Conservation (phyloP, 1,140 invertebrate genomes). For the Piezodorus guildinii region DNA sequence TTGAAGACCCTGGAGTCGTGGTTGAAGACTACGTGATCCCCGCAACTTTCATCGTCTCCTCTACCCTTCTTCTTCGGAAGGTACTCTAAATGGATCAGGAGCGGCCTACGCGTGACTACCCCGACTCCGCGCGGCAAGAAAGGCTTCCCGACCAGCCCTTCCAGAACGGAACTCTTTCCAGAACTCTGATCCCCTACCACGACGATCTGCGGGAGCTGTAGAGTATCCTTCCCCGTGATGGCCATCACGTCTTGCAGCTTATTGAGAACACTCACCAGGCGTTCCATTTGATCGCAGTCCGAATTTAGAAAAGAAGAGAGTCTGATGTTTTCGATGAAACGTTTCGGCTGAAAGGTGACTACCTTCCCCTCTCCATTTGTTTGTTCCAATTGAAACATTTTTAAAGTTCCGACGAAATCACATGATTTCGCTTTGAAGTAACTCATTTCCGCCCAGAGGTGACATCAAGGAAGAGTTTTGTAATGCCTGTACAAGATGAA, state of each 20-base stretch:
- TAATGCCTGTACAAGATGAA: no score
- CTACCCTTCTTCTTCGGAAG: neutral
- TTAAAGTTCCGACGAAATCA: no score
- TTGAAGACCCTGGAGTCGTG: constrained; percentile 53
- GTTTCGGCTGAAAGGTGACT: no score
- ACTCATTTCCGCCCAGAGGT: no score
- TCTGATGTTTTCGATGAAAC: no score
- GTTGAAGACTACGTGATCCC: constrained; percentile 60
- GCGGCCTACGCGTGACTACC: constrained; percentile 26
- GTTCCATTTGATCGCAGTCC: constrained; percentile 23
- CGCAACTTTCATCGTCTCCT: neutral
- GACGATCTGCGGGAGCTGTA: constrained; percentile 28
- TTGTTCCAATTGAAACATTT: no score
- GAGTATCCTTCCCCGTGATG: constrained; percentile 11
- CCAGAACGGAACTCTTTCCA: constrained; percentile 30
- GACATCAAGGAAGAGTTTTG: no score
- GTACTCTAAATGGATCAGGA: constrained; percentile 25
- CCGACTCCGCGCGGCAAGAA: constrained; percentile 28
- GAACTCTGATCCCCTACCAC: constrained; percentile 36
- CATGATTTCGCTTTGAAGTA: no score
- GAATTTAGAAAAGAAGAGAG: constrained; percentile 2
- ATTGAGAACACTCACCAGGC: constrained; percentile 23
- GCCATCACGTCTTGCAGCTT: constrained; percentile 27
- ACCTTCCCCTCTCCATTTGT: no score
- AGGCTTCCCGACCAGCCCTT: constrained; percentile 27